These are phyloP conservation scores for Heterodera carotae DNA, from an alignment of 1,140 invertebrate species.

Conservation along the genomic window DNA sequence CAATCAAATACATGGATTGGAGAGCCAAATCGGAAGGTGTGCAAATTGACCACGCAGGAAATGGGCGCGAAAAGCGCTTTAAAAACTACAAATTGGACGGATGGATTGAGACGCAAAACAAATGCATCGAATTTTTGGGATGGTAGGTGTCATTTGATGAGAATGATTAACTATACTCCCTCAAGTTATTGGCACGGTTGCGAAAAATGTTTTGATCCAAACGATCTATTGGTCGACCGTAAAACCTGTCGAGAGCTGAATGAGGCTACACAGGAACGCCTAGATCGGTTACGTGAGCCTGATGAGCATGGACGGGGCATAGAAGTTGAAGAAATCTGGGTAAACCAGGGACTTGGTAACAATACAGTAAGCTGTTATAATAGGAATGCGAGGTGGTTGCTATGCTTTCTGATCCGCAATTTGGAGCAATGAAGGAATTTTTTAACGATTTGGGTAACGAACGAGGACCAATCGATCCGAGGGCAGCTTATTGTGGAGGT, in stretches of 20 bases:
- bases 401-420: too few relatives aligned
- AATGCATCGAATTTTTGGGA: neutral
- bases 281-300: too few relatives aligned
- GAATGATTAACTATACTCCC: too few relatives aligned
- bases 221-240: neutral
- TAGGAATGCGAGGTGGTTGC: too few relatives aligned
- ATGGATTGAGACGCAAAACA: neutral
- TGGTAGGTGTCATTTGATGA: neutral
- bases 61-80: slow-evolving; percentile 6
- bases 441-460: neutral
- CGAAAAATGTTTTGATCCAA: neutral
- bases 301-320: too few relatives aligned
- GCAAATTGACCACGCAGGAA: neutral
- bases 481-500: too few relatives aligned
- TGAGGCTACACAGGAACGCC: neutral
- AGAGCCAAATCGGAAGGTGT: neutral
- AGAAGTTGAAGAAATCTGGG: neutral
- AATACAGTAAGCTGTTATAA: too few relatives aligned
- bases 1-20: slow-evolving; percentile 22
- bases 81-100: slow-evolving; percentile 3
- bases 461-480: slow-evolving; percentile 6
- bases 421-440: too few relatives aligned
- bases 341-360: too few relatives aligned
- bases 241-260: neutral
- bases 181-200: neutral